These are phyloP conservation scores for Mechanitis mazaeus DNA, from an alignment of 2,888 invertebrate species.

Conservation along the genomic window DNA sequence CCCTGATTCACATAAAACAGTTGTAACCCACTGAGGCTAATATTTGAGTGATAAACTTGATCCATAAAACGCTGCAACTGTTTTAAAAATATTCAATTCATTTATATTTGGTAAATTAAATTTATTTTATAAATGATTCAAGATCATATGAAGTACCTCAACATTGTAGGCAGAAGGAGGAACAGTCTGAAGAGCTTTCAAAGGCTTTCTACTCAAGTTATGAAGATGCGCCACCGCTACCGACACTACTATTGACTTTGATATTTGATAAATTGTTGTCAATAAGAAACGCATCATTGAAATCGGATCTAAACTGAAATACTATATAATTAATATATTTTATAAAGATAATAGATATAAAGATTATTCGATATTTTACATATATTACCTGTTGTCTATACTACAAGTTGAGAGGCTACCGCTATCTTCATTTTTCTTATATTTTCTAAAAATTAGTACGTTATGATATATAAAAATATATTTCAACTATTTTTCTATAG, in stretches of 20 bases:
- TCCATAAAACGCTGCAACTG: conserved; percentile 68
- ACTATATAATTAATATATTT: not conserved
- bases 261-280: conserved; percentile 8
- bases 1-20: conserved; percentile 68
- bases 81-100: too few relatives aligned
- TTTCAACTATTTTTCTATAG: not conserved
- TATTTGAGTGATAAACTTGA: conserved; percentile 67
- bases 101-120: too few relatives aligned
- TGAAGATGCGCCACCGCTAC: conserved; percentile 36
- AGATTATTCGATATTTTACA: not conserved
- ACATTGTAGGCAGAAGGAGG: conserved; percentile 36
- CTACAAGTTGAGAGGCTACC: too few relatives aligned
- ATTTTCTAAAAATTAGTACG: not conserved
- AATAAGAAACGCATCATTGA: conserved; percentile 2
- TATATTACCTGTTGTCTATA: too few relatives aligned
- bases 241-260: conserved; percentile 22
- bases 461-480: conserved; percentile 8
- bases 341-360: not conserved
- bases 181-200: conserved; percentile 36
- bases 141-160: conserved; percentile 33
- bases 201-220: conserved; percentile 36
- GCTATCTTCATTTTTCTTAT: not conserved
- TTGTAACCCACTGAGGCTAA: conserved; percentile 73
- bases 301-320: conserved; percentile 15
- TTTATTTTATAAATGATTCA: too few relatives aligned